A percentile compares a stretch with the other conserved stretches of the same genome.
Evolutionary conservation across 2,797 vertebrate genomes (phyloP).

Genomic region (Xyrichtys novacula): DNA sequence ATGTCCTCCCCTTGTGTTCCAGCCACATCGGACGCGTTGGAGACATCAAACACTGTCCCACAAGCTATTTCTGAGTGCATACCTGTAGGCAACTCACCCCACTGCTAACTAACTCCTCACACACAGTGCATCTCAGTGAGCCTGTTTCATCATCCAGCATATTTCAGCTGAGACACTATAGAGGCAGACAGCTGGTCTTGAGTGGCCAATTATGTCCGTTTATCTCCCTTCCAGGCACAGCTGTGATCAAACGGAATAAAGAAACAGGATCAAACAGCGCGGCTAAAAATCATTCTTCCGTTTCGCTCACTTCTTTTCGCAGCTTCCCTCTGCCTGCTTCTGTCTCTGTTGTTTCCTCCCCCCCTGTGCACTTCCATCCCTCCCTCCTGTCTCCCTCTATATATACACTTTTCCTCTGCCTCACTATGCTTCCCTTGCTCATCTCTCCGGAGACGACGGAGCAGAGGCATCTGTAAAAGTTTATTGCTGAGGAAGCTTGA

Average conservation of each 20-base stretch:
- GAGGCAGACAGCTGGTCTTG: constrained; percentile 81
- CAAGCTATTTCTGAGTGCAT: constrained; percentile 19
- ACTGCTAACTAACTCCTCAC: constrained; percentile 27
- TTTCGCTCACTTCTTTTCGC: constrained; percentile 58
- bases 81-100: constrained; percentile 54
- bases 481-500: constrained; percentile 68
- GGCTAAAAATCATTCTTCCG: constrained; percentile 74
- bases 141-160: constrained; percentile 70
- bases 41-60: constrained; percentile 20
- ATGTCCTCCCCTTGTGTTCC: not conserved
- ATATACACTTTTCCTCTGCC: constrained; percentile 31
- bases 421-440: constrained; percentile 45
- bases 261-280: constrained; percentile 79
- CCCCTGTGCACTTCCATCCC: constrained; percentile 50
- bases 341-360: constrained; percentile 59
- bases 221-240: constrained; percentile 82
- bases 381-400: constrained; percentile 13
- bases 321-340: constrained; percentile 60
- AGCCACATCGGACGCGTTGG: not conserved
- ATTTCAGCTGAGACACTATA: constrained; percentile 73
- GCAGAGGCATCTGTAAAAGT: constrained; percentile 66
- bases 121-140: constrained; percentile 38
- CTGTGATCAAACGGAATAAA: constrained; percentile 82
- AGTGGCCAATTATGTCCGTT: constrained; percentile 85
- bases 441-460: constrained; percentile 55